Evolutionary conservation across 2,888 invertebrate genomes (phyloP), one percentile per base, ranked within the genome.

Genomic region (Argyresthia goedartella): DNA sequence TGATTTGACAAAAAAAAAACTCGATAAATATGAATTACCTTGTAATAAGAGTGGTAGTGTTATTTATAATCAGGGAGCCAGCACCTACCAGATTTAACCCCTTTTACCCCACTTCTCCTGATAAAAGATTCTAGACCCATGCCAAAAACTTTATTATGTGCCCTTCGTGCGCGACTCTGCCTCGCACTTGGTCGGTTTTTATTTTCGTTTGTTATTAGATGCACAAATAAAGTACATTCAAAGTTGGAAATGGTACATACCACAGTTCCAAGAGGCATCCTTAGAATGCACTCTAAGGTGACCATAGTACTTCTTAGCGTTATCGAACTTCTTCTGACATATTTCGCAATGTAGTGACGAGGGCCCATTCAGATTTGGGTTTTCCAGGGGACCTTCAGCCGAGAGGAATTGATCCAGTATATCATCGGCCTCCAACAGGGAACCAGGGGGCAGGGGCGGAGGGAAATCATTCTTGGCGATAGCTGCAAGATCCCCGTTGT

Each of bases 251-350:
- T 43, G 15, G n/a, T 10, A 61, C 73, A 61, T 54, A 85, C 86
- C 85, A 71, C 86, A 86, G 55, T 68, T 67, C 86, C 84, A 85
- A 47, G 47, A 16, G n/a, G 10, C 43, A 54, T 82, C 78, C 55
- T 84, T 85, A 1, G 85, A 81, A 64, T 86, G 86, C 8, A 85
- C 78, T 54, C 84, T 65, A 52, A 86, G 60, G 62, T 86, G 86
- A 10, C 86, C 86, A 59, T 84, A 84, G 59, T 86, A 86, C 57
- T 84, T 85, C 56, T 80, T 81, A 10, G 84, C 81, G 55, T 84
- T 85, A 54, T 82, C 84, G 63, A 86, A 86, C 56, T 76, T 71
- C 58, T 82, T 85, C 25, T 67, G 67, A 60, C 86, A 86, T 50
- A 86, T 85, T 57, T 86, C 86, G 54, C 86, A 86, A 53, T 81